Evolutionary conservation across 2,797 vertebrate genomes (phyloP), one percentile per base, ranked within the genome.

Genomic region (Microctenopoma lineatum): DNA sequence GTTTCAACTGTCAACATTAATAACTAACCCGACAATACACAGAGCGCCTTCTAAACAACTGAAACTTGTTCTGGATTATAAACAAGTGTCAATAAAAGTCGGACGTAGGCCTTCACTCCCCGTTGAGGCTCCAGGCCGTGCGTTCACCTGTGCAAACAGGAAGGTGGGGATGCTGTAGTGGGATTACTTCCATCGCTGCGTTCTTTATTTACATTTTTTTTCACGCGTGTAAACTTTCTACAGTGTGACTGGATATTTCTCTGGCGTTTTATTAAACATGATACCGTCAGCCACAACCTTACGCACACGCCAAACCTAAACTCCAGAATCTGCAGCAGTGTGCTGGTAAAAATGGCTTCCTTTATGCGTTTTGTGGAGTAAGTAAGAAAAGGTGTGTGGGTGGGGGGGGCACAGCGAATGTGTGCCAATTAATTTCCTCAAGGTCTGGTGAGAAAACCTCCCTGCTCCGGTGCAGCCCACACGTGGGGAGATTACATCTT

Each of bases 401-500:
- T 46, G 62, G 42, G 42, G 16, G 44, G 52, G 82, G 72, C 51
- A 45, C 70, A 21, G 75, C 45, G 47, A 76, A 68, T 69, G 76
- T 83, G 69, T 84, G 81, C 87, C 84, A 81, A 70, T 79, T 84
- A 74, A 80, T 87, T 89, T 89, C 87, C 84, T 90, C 75, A 61
- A 75, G 74, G 85, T 91, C 73, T 68, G 75, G 68, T 38, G 56
- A 82, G 75, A 76, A 70, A 73, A 27, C 79, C 80, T 80, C 80
- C 88, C 74, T 80, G 62, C 81, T 79, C 70, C 36, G 56, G 79
- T 66, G 38, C 79, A 21, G 83, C 80, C 80, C 86, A 86, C 75
- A 84, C 84, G 81, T 90, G 91, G 79, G 90, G 88, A 92, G 95
- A 97, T 90, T 95, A 93, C 95, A 96, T 96, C 95, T 97, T 97